Conservation (phyloP, 2,888 invertebrate genomes). For the Harpalus rufipes region DNA sequence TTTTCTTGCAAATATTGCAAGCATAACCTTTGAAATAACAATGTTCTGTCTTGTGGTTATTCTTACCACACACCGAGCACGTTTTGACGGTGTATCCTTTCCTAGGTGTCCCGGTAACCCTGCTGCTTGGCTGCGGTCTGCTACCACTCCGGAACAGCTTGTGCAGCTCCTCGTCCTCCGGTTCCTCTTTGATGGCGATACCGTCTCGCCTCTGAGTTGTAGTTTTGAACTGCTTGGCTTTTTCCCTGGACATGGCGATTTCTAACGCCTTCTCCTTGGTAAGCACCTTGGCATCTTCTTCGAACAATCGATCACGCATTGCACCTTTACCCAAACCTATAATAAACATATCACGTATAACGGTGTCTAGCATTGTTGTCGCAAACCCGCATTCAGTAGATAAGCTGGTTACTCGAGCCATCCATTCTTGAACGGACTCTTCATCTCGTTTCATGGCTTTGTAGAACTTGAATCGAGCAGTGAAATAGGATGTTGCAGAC, state of each 20-base stretch:
- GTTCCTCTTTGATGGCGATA: not conserved
- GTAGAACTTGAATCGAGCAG: not conserved
- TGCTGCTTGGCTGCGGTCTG: not conserved
- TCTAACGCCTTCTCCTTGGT: not conserved
- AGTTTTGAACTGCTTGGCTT: slow-evolving; percentile 1
- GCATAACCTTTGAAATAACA: not conserved
- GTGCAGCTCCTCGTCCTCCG: slow-evolving; percentile 8
- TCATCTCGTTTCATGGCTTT: not conserved
- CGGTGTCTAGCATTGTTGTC: not conserved
- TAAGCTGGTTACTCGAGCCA: slow-evolving; percentile 3
- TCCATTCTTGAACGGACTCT: slow-evolving; percentile 18
- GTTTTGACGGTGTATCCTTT: not conserved
- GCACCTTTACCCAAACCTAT: slow-evolving; percentile 15
- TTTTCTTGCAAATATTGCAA: slow-evolving; percentile 20
- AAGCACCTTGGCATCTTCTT: slow-evolving; percentile 10
- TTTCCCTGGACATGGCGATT: slow-evolving; percentile 7
- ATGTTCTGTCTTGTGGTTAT: not conserved
- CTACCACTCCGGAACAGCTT: not conserved
- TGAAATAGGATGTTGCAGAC: not conserved
- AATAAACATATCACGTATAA: not conserved
- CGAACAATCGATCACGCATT: slow-evolving; percentile 28
- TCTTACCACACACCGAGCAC: slow-evolving; percentile 11
- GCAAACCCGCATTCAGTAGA: slow-evolving; percentile 5
- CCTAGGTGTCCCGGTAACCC: not conserved
- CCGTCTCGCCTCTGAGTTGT: not conserved